Evolutionary conservation across 2,113 vertebrate species (phyloP).

Genomic region (Upupa epops): DNA sequence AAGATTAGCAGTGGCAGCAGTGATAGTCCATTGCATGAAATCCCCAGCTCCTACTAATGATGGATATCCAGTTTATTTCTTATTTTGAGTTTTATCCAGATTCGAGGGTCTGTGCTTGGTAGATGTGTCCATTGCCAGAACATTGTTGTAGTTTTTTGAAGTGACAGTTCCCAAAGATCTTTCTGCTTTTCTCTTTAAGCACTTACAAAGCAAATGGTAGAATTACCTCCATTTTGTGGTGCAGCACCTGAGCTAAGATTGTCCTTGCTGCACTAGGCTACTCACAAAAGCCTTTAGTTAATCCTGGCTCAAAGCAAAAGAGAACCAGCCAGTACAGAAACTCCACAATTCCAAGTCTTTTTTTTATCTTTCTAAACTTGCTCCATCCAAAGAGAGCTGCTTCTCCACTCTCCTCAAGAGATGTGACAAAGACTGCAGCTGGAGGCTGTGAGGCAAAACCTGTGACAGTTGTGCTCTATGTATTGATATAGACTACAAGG

Average conservation of each 20-base stretch:
- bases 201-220: not conserved
- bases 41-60: not conserved
- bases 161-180: not conserved
- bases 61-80: not conserved
- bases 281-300: not conserved
- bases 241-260: not conserved
- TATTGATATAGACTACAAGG: not conserved
- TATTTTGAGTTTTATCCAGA: not conserved
- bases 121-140: not conserved
- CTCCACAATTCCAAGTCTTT: not conserved
- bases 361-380: not conserved
- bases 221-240: not conserved
- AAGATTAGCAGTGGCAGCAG: not conserved
- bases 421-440: not conserved
- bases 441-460: not conserved
- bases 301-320: not conserved
- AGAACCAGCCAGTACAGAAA: not conserved
- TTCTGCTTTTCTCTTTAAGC: not conserved
- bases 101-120: not conserved
- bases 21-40: not conserved
- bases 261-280: not conserved
- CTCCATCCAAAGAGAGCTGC: not conserved
- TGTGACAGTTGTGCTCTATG: not conserved
- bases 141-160: not conserved
- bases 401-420: not conserved